A percentile compares a stretch with the other conserved stretches of the same genome.
Evolutionary conservation across 1,140 invertebrate species (phyloP).

Genomic region (Brachionus plicatilis): DNA sequence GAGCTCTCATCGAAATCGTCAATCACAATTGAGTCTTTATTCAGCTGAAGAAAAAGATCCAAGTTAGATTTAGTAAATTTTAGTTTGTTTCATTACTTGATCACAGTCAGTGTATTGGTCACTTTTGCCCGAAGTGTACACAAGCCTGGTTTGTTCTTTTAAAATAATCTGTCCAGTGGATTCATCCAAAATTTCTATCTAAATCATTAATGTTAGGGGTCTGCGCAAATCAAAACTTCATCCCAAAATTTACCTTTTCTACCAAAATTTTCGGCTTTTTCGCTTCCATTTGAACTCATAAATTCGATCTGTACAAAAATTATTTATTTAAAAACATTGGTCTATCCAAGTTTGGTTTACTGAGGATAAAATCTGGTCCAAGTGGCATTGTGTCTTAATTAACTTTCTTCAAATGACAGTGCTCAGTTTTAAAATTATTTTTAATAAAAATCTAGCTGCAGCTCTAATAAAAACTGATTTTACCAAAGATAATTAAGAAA

Average conservation of each 20-base stretch:
- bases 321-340: not conserved
- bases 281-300: not conserved
- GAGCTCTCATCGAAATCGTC: not conserved
- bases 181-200: conserved; percentile 39
- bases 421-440: not conserved
- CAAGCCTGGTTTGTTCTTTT: conserved; percentile 25
- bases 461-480: not conserved
- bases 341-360: not conserved
- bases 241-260: not conserved
- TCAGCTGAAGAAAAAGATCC: not conserved
- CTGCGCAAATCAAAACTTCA: not conserved
- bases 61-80: not conserved
- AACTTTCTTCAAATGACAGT: not conserved
- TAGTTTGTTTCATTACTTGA: not conserved
- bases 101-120: not conserved
- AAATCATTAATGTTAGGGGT: not conserved
- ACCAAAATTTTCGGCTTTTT: conserved; percentile 33
- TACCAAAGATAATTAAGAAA: not conserved
- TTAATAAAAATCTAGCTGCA: not conserved
- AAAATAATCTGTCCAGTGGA: conserved; percentile 32
- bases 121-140: not conserved
- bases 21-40: not conserved
- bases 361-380: not conserved
- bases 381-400: not conserved
- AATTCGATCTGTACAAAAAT: not conserved